phyloP scores from a whole-genome alignment of 2,113 vertebrate genomes.

The Microtus ochrogaster region DNA sequence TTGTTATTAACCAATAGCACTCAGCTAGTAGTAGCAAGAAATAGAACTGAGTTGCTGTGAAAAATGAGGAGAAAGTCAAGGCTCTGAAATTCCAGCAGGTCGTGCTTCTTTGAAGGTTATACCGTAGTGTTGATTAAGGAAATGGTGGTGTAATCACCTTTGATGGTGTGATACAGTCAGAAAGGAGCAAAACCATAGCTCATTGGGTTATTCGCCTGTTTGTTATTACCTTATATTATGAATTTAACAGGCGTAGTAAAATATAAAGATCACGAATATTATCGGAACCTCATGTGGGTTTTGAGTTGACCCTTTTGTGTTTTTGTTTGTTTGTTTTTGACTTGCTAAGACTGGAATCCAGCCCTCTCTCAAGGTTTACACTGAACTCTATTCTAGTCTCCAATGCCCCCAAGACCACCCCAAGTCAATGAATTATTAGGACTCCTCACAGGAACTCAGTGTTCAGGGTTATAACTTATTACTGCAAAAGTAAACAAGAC shows the following conservation, averaged over 20 bases:
- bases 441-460: not conserved
- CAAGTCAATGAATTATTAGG: not conserved
- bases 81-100: not conserved
- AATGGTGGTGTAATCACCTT: not conserved
- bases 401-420: not conserved
- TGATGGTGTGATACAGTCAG: not conserved
- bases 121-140: conserved; percentile 1
- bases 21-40: not conserved
- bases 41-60: not conserved
- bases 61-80: not conserved
- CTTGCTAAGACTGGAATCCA: not conserved
- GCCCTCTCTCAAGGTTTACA: not conserved
- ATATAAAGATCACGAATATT: not conserved
- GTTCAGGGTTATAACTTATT: not conserved
- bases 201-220: not conserved
- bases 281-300: not conserved
- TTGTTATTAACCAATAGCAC: not conserved
- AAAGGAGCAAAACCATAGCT: not conserved
- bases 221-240: not conserved
- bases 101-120: not conserved
- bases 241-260: conserved; percentile 6
- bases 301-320: not conserved
- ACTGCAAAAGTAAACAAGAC: not conserved
- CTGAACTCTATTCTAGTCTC: not conserved
- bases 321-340: not conserved